Evolutionary conservation across 2,888 invertebrate genomes (phyloP).

Genomic region (Aleiodes alternator): DNA sequence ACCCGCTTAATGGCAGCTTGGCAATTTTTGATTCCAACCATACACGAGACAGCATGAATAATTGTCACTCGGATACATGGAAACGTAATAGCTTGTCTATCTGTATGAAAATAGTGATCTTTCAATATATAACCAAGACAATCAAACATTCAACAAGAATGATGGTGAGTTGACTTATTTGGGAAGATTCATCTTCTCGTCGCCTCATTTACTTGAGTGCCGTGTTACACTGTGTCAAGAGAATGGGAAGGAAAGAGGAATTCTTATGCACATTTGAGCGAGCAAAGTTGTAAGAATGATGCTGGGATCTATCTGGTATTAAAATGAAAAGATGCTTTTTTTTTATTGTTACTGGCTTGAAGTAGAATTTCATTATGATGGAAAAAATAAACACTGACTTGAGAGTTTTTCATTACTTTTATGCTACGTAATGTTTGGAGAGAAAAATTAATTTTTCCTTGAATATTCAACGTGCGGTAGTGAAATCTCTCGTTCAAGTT

Average conservation of each 20-base stretch:
- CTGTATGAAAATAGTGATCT: not conserved
- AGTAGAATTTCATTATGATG: constrained; percentile 24
- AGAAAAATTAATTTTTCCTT: no score
- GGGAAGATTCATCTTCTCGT: constrained; percentile 39
- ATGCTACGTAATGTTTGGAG: no score
- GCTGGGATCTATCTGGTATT: constrained; percentile 3
- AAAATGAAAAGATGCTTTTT: constrained; percentile 32
- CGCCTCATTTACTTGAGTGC: constrained; percentile 47
- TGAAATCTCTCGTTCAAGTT: no score
- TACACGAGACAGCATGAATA: constrained; percentile 16
- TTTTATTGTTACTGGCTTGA: not conserved
- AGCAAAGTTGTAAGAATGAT: constrained; percentile 7
- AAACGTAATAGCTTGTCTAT: not conserved
- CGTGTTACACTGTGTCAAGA: constrained; percentile 29
- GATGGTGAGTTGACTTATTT: constrained; percentile 17
- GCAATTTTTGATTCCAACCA: constrained; percentile 26
- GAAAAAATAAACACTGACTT: not conserved
- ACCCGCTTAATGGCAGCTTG: constrained; percentile 10
- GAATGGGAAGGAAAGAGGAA: constrained; percentile 28
- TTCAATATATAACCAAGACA: constrained; percentile 1
- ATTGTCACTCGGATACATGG: constrained; percentile 36
- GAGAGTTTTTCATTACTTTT: no score
- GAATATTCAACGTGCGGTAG: no score
- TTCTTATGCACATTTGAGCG: not conserved
- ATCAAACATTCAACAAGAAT: not conserved